phyloP scores from a whole-genome alignment of 2,888 invertebrate genomes.

The Drosophila ezoana region DNA sequence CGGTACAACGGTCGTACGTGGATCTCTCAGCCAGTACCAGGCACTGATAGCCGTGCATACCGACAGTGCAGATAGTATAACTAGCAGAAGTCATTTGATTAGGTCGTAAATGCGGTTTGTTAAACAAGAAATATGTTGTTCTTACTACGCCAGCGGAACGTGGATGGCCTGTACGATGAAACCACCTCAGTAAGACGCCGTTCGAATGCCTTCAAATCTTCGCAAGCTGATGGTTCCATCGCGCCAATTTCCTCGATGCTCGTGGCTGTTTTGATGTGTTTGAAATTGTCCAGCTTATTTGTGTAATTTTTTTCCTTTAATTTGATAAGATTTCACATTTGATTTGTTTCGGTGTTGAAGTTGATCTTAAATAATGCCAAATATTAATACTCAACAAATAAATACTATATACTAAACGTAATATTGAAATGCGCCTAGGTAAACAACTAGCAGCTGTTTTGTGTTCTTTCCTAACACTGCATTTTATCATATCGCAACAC shows the following conservation, averaged over 20 bases:
- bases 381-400: constrained; percentile 18
- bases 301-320: constrained; percentile 42
- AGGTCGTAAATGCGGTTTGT: neutral
- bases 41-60: constrained; percentile 97
- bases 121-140: constrained; percentile 45
- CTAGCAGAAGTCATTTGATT: constrained; percentile 85
- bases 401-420: constrained; percentile 27
- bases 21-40: constrained; percentile 98
- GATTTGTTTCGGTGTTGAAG: constrained; percentile 62
- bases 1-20: constrained; percentile 95
- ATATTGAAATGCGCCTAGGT: neutral
- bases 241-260: constrained; percentile 76
- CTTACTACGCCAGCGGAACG: constrained; percentile 97
- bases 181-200: constrained; percentile 98
- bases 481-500: constrained; percentile 12
- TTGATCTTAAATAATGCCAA: constrained; percentile 41
- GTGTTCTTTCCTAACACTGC: constrained; percentile 15
- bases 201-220: constrained; percentile 99
- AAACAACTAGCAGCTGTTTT: constrained; percentile 36
- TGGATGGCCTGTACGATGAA: constrained; percentile 96
- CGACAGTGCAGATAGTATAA: constrained; percentile 93
- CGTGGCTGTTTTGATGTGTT: constrained; percentile 69
- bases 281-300: constrained; percentile 75
- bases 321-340: constrained; percentile 74
- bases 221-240: constrained; percentile 95